A percentile compares a stretch with the other conserved stretches of the same genome.
These are phyloP conservation scores for Pelecanoides urinatrix DNA, from an alignment of 2,113 vertebrate genomes.

Conservation along the genomic window DNA sequence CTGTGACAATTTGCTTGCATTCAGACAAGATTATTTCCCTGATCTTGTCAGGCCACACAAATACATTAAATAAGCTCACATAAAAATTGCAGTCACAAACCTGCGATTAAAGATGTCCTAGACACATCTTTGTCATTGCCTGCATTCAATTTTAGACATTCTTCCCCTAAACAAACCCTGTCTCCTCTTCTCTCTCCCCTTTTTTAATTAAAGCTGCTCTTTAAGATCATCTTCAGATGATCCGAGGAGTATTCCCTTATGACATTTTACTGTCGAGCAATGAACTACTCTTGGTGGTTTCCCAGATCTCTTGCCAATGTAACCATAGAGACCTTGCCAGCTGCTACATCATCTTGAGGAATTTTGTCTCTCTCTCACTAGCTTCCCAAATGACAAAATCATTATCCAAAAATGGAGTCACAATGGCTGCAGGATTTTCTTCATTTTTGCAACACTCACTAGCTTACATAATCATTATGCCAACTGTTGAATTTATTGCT, in stretches of 20 bases:
- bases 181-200: neutral
- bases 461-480: neutral
- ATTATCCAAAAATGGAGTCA: neutral
- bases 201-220: neutral
- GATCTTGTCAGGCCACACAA: neutral
- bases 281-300: neutral
- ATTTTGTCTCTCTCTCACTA: neutral
- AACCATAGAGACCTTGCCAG: slow-evolving; percentile 27
- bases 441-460: neutral
- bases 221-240: neutral
- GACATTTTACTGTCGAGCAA: neutral
- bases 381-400: neutral
- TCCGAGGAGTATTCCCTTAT: neutral
- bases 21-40: neutral
- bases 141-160: neutral
- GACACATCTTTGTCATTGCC: neutral
- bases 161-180: neutral
- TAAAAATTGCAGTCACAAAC: neutral
- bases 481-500: neutral
- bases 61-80: neutral
- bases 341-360: slow-evolving; percentile 2
- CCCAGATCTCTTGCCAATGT: neutral
- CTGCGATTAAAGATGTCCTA: neutral
- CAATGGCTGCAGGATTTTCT: neutral
- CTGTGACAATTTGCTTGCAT: neutral